Percentiles rank a stretch among this genome's conserved stretches.
Evolutionary conservation across 2,797 vertebrate species (phyloP).

Genomic region (Limosa lapponica): DNA sequence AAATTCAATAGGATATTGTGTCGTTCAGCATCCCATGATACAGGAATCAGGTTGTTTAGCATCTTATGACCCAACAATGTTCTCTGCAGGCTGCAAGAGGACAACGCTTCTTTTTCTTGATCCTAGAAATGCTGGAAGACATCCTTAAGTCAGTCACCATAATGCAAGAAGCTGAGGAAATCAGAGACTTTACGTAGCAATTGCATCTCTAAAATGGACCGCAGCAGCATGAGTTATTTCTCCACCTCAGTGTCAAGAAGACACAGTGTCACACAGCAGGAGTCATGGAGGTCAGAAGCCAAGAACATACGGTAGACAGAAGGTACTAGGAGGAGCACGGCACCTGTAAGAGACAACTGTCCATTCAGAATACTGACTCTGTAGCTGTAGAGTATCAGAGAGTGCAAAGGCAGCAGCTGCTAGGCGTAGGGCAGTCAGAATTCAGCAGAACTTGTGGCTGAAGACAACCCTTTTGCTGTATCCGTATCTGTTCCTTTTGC

Average conservation of each 20-base stretch:
- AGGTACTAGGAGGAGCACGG: background rate
- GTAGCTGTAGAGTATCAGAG: background rate
- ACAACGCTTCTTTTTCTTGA: background rate
- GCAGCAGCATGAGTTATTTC: background rate
- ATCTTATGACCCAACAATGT: conserved; percentile 2
- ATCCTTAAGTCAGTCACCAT: background rate
- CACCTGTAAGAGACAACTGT: accelerated
- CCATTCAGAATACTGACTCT: background rate
- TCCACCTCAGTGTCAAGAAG: background rate
- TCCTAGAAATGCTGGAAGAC: background rate
- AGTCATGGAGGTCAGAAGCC: background rate
- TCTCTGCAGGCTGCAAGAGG: conserved; percentile 2
- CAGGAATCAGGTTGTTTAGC: background rate
- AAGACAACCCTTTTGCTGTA: background rate
- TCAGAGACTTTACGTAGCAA: background rate
- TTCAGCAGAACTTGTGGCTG: background rate
- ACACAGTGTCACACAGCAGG: accelerated
- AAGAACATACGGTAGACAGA: background rate
- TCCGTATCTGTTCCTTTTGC: background rate
- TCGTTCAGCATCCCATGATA: background rate
- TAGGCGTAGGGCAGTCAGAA: background rate
- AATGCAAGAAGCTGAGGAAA: background rate
- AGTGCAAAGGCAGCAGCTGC: background rate
- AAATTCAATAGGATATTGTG: background rate
- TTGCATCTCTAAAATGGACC: background rate